Conservation (phyloP, 2,113 vertebrate genomes). For the Catharus fuscescens region DNA sequence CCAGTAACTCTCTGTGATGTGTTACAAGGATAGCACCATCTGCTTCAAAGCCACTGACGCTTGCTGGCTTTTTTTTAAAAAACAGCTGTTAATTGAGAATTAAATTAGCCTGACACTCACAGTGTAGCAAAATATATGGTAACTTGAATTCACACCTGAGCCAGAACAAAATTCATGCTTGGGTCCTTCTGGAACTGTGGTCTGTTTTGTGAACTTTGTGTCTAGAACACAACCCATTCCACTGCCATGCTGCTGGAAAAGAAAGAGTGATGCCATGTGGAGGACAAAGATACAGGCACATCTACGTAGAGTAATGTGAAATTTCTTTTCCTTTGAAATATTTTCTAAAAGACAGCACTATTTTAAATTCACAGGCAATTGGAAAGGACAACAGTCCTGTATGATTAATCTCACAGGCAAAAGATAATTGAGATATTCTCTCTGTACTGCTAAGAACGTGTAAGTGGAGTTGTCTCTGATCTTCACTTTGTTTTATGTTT, state of each 20-base stretch:
- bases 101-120: background rate
- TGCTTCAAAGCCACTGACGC: background rate
- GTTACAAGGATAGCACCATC: background rate
- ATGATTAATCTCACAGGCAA: slow-evolving; percentile 8
- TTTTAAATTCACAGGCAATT: background rate
- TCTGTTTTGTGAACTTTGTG: background rate
- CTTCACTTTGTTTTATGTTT: slow-evolving; percentile 6
- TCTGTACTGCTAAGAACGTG: background rate
- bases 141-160: background rate
- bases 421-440: slow-evolving; percentile 26
- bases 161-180: background rate
- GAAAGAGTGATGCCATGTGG: accelerated
- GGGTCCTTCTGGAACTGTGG: accelerated
- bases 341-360: background rate
- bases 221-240: background rate
- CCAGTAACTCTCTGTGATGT: background rate
- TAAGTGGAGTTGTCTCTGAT: slow-evolving; percentile 30
- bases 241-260: background rate
- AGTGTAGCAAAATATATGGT: background rate
- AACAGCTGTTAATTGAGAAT: background rate
- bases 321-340: background rate
- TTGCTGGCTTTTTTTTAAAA: background rate
- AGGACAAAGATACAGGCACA: background rate
- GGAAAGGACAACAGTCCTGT: background rate
- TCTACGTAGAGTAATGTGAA: background rate